Base-by-base conservation (phyloP, 2,113 vertebrate genomes). In the Anguilla japonica region DNA sequence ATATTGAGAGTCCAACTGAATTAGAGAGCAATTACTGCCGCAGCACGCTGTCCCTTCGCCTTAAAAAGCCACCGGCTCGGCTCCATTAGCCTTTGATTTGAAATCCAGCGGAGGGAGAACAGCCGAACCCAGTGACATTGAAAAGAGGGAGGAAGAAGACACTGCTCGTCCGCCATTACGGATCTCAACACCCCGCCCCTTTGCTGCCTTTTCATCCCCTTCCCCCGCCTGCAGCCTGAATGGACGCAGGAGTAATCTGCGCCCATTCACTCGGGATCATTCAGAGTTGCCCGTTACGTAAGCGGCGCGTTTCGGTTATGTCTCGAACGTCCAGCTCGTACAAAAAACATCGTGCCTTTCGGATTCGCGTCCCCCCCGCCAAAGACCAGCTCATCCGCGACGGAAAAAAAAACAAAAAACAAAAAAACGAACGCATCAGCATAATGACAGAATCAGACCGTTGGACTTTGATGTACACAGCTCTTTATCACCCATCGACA, bases 1-100 rank as follows among this genome's bases (percentile, higher is more conserved):
- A 92, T 92, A 93, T 90, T 90, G 90, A 87, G 89, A 91, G 91
- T 93, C 89, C 85, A 89, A 91, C 92, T 93, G 90, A 92, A 92
- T 93, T 93, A 93, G 89, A 92, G 90, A 84, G 87, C 90, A 93
- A 93, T 93, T 93, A 92, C 90, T 50, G 83, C 86, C 85, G 88
- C 89, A 89, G 81, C 81, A 85, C 88, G 88, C 86, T 92, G 90
- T 92, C 91, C 90, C 88, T 87, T 86, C 86, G 85, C 88, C 89
- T 92, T 93, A 89, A 91, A 92, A 90, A 91, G 90, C 84, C 89
- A 87, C 88, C 89, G 91, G 90, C 91, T 90, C 89, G 88, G 89
- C 86, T 91, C 89, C 89, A 91, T 92, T 90, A 91, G 88, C 81
- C 88, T 82, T 88, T 91, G 91, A 91, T 92, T 92, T 91, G 87